Evolutionary conservation across 2,888 invertebrate genomes (phyloP).

Genomic region (Agrenia bidenticulata): DNA sequence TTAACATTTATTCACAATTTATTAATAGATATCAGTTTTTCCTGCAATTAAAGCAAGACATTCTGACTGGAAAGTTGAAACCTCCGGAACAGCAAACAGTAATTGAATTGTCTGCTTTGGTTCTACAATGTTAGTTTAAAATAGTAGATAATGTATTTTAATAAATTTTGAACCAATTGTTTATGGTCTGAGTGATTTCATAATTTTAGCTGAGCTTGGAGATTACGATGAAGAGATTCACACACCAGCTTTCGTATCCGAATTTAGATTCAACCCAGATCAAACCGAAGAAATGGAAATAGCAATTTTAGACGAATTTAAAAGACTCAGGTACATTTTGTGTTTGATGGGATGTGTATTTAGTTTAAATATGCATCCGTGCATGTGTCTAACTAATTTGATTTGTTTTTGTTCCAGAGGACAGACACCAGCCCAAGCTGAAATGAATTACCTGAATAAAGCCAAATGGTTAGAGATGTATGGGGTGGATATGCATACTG

Average conservation of each 20-base stretch:
- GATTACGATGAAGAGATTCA: slow-evolving; percentile 91
- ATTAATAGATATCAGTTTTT: slow-evolving; percentile 85
- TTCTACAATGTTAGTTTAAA: slow-evolving; percentile 79
- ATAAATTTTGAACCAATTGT: not conserved
- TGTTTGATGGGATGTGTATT: not conserved
- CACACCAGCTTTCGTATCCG: slow-evolving; percentile 94
- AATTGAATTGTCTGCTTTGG: slow-evolving; percentile 85
- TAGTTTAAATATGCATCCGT: too few species aligned
- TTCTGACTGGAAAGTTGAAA: slow-evolving; percentile 84
- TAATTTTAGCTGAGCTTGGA: slow-evolving; percentile 82
- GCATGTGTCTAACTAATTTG: not conserved
- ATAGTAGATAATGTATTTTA: not conserved
- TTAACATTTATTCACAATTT: not conserved
- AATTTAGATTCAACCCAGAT: slow-evolving; percentile 94
- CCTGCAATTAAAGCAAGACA: slow-evolving; percentile 93
- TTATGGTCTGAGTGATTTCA: slow-evolving; percentile 14
- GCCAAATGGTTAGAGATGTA: slow-evolving; percentile 98
- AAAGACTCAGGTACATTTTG: slow-evolving; percentile 65
- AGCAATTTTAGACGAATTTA: slow-evolving; percentile 87
- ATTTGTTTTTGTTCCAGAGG: slow-evolving; percentile 60
- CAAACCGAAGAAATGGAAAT: slow-evolving; percentile 97
- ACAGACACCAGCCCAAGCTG: slow-evolving; percentile 91
- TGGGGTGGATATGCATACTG: slow-evolving; percentile 98
- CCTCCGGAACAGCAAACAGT: slow-evolving; percentile 75
- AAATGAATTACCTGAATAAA: slow-evolving; percentile 91